phyloP scores from a whole-genome alignment of 2,888 invertebrate genomes.

The Drosophila anomelani region DNA sequence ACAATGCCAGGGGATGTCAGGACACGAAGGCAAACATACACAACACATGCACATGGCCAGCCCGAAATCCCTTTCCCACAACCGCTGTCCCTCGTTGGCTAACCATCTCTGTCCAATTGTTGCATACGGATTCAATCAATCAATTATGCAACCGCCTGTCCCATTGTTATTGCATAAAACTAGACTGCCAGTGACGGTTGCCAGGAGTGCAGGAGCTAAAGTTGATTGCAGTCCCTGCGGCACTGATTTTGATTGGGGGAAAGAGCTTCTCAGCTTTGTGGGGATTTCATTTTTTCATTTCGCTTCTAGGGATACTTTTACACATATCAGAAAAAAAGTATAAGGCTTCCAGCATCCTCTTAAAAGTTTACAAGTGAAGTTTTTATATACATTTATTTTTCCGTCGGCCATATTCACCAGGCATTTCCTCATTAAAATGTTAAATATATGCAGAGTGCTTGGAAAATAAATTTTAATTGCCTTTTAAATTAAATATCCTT shows the following conservation, averaged over 20 bases:
- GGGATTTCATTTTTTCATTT: slow-evolving; percentile 2
- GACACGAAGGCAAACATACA: slow-evolving; percentile 6
- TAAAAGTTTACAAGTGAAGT: background rate
- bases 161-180: slow-evolving; percentile 55
- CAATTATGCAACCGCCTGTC: slow-evolving; percentile 66
- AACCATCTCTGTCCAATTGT: slow-evolving; percentile 60
- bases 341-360: background rate
- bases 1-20: slow-evolving; percentile 33
- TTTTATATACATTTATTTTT: no score
- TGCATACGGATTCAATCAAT: slow-evolving; percentile 73
- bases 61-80: slow-evolving; percentile 14
- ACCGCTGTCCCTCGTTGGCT: slow-evolving; percentile 24
- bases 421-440: background rate
- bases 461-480: background rate
- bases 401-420: background rate
- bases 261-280: slow-evolving; percentile 11
- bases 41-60: slow-evolving; percentile 13
- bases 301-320: background rate
- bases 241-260: slow-evolving; percentile 15
- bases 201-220: slow-evolving; percentile 14
- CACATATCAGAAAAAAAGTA: background rate
- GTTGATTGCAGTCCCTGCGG: slow-evolving; percentile 18
- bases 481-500: background rate
- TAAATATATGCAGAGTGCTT: no score
- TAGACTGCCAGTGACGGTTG: slow-evolving; percentile 20